Percentiles rank a stretch among this genome's conserved stretches.
These are phyloP conservation scores for Hystrix brachyura DNA, from an alignment of 2,113 vertebrate species.

Conservation along the genomic window DNA sequence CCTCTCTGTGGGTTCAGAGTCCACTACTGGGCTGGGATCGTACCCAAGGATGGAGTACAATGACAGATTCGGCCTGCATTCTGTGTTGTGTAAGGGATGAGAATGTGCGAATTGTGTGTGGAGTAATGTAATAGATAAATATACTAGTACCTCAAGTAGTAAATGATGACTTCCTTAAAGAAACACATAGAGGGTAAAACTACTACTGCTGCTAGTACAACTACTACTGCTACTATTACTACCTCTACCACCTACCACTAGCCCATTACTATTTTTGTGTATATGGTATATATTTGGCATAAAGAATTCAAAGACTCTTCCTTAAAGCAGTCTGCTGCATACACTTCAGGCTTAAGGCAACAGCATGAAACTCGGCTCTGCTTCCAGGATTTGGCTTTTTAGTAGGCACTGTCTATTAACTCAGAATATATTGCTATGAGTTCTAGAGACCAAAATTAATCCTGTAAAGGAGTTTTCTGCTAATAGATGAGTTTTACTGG, in stretches of 20 bases:
- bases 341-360: background rate
- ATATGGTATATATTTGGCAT: background rate
- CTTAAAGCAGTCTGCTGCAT: background rate
- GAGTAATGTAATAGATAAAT: background rate
- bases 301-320: background rate
- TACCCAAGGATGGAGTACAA: background rate
- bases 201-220: background rate
- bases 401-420: background rate
- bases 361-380: background rate
- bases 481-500: background rate
- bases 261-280: background rate
- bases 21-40: background rate
- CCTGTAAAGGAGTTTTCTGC: background rate
- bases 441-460: background rate
- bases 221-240: background rate
- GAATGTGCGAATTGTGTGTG: background rate
- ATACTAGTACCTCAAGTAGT: background rate
- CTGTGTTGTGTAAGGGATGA: background rate
- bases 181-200: background rate
- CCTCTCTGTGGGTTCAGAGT: background rate
- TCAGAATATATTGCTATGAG: background rate
- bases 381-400: background rate
- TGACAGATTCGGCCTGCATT: background rate
- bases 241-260: background rate
- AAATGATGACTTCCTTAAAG: background rate